Conservation (phyloP, 2,888 invertebrate species). For the Drosophila bunnanda region DNA sequence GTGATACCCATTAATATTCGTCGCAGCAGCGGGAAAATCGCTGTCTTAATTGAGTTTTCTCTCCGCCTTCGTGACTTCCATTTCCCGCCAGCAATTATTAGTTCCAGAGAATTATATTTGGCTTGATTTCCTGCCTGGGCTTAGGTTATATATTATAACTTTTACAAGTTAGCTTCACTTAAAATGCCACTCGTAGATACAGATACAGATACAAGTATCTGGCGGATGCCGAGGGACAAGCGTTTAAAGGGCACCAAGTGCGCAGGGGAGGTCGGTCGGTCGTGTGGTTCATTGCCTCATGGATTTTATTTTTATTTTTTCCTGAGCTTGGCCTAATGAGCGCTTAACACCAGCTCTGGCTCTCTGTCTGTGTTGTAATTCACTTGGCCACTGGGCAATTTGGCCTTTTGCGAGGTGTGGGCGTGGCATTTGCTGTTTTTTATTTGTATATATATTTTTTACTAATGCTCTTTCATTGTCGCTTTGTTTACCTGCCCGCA, state of each 20-base stretch:
- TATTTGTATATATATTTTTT: not conserved
- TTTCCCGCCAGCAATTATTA: not conserved
- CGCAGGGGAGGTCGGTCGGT: conserved; percentile 9
- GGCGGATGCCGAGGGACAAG: not conserved
- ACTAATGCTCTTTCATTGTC: conserved; percentile 66
- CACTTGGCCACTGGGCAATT: conserved; percentile 39
- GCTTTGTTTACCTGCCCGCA: conserved; percentile 53
- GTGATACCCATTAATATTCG: conserved; percentile 14
- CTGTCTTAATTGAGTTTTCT: conserved; percentile 5
- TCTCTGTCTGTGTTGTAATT: conserved; percentile 35
- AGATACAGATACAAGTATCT: conserved; percentile 14
- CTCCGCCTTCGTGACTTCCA: not conserved
- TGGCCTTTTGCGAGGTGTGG: conserved; percentile 21
- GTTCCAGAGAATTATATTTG: conserved; percentile 5
- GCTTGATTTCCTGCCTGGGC: not conserved
- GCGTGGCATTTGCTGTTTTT: conserved; percentile 21
- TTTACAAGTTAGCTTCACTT: not conserved
- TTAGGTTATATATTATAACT: not conserved
- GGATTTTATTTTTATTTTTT: conserved; percentile 6
- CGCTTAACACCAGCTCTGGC: conserved; percentile 32
- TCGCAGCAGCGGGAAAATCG: conserved; percentile 6
- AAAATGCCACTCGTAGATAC: conserved; percentile 24
- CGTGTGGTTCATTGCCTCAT: conserved; percentile 33
- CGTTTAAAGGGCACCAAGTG: conserved; percentile 24
- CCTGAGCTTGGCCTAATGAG: conserved; percentile 42